Evolutionary conservation across 2,888 invertebrate species (phyloP).

Genomic region (Eristalis arbustorum): DNA sequence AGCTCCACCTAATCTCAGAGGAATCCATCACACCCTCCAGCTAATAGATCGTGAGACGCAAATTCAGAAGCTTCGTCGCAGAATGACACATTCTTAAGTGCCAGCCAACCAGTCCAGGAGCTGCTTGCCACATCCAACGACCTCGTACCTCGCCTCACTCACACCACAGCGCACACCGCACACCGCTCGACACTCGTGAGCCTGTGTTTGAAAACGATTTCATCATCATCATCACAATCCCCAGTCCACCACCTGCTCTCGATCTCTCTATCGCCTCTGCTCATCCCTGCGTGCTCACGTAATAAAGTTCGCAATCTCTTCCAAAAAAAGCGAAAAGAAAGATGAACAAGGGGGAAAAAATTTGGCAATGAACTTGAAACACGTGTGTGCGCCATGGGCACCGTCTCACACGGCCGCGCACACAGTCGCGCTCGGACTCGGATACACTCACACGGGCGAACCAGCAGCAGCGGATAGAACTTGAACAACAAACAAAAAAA

Average conservation of each 20-base stretch:
- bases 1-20: neutral
- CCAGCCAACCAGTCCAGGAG: neutral
- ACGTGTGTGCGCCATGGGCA: slow-evolving; percentile 53
- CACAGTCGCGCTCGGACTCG: neutral
- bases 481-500: neutral
- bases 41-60: neutral
- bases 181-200: too few relatives aligned
- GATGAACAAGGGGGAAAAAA: slow-evolving; percentile 22
- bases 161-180: too few relatives aligned
- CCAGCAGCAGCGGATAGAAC: slow-evolving; percentile 44
- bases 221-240: neutral
- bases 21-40: neutral
- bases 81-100: neutral
- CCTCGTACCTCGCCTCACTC: neutral
- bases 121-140: neutral
- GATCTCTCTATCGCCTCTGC: slow-evolving; percentile 5
- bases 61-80: neutral
- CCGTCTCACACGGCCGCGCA: neutral
- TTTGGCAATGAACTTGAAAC: slow-evolving; percentile 69
- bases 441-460: neutral
- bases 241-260: slow-evolving; percentile 18
- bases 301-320: neutral
- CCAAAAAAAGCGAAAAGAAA: slow-evolving; percentile 34
- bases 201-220: neutral
- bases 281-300: neutral